Evolutionary conservation across 2,113 vertebrate species (phyloP), one percentile per base, ranked within the genome.

Genomic region (Marmota flaviventris): DNA sequence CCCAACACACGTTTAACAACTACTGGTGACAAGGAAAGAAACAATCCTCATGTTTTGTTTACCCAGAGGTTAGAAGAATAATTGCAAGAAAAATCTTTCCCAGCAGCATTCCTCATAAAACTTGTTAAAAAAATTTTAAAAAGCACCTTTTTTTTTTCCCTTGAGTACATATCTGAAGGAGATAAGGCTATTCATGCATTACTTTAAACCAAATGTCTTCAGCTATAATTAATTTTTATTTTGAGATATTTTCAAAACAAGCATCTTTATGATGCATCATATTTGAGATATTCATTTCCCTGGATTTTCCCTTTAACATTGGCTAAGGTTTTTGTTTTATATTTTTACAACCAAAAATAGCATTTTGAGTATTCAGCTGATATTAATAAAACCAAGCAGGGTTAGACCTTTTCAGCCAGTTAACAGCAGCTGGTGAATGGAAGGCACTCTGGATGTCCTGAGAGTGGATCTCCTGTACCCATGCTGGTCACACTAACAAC

Each of bases 41-140:
- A 95, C 67, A 8, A 37, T 56, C 42, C 48, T 94, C 45, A 56
- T 27, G 18, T 73, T 89, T 86, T 87, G 18, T 88, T 96, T 86
- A 75, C 34, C 2, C 72, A 27, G 9, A 27, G 1, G 85, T 85
- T 92, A 63, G 39, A 95, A 89, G 77, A 95, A 70, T 34, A 24
- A 45, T 89, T 16, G 17, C 32, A 73, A 37, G 17, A 77, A 84
- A n/a, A 77, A 58, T 45, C 45, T 56, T 93, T 94, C 9, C 27
- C 29, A 70, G 32, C 32, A 93, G 37, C 5, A 79, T 88, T 70
- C 32, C 88, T 91, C 9, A 56, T 24, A 58, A 56, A 81, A 82
- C 4, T 88, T 89, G 8, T 89, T 96, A 72, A 25, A 56, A 90
- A 86, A 61, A 61, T 42, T 42, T 42, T 5, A 45, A 18, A 10